A percentile compares a stretch with the other conserved stretches of the same genome.
Evolutionary conservation across 2,888 invertebrate genomes (phyloP).

Genomic region (Atethmia centrago): DNA sequence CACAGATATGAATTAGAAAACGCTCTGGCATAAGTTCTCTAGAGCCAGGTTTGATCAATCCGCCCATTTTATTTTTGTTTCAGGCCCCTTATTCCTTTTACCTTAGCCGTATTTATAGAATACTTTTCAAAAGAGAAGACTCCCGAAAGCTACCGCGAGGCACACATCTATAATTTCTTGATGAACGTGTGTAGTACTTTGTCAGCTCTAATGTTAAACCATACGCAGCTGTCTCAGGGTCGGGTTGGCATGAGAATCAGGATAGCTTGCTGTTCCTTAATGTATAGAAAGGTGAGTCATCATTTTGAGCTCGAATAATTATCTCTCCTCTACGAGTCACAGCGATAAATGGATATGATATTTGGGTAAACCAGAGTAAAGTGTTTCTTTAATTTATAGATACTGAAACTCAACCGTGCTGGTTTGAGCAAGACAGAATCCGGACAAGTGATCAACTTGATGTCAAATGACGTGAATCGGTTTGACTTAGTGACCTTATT

Average conservation of each 20-base stretch:
- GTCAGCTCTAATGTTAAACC: constrained; percentile 92
- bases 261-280: constrained; percentile 94
- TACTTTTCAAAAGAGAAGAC: constrained; percentile 91
- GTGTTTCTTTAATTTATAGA: constrained; percentile 74
- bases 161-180: constrained; percentile 92
- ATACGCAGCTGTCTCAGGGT: constrained; percentile 87
- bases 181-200: constrained; percentile 91
- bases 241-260: constrained; percentile 94
- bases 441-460: constrained; percentile 95
- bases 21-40: background rate
- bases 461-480: constrained; percentile 96
- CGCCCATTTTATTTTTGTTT: constrained; percentile 19
- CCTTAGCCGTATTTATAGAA: constrained; percentile 91
- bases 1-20: background rate
- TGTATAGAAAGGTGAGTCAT: constrained; percentile 93
- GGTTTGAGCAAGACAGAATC: constrained; percentile 91
- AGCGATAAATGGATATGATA: background rate
- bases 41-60: background rate
- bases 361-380: background rate
- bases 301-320: background rate
- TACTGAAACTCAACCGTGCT: constrained; percentile 87
- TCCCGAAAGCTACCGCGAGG: constrained; percentile 86
- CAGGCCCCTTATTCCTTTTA: constrained; percentile 89
- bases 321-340: background rate
- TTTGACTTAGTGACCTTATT: constrained; percentile 93